phyloP scores from a whole-genome alignment of 1,140 invertebrate genomes.

The Rhagoletis pomonella region DNA sequence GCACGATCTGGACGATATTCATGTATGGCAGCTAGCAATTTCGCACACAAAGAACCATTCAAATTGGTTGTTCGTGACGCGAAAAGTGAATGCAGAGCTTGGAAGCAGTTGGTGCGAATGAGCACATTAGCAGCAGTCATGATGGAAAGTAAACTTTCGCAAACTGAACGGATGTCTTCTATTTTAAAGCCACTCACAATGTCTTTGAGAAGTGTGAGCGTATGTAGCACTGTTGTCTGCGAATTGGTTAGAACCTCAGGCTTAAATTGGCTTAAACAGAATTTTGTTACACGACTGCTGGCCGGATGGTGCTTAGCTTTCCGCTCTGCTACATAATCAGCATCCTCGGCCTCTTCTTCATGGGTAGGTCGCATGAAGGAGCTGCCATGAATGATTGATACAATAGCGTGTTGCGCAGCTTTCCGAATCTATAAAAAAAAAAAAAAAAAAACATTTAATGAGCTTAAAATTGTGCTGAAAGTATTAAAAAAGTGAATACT shows the following conservation, averaged over 20 bases:
- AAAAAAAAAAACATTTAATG: slow-evolving; percentile 66
- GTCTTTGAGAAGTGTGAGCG: slow-evolving; percentile 86
- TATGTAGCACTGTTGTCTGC: slow-evolving; percentile 85
- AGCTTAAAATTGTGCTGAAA: slow-evolving; percentile 45
- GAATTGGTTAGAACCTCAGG: slow-evolving; percentile 76
- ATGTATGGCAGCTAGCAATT: slow-evolving; percentile 86
- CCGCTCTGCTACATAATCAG: slow-evolving; percentile 61
- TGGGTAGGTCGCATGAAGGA: slow-evolving; percentile 76
- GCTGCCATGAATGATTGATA: slow-evolving; percentile 82
- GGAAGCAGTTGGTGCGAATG: slow-evolving; percentile 86
- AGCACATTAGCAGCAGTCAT: slow-evolving; percentile 90
- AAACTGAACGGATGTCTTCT: slow-evolving; percentile 83
- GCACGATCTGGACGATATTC: slow-evolving; percentile 86
- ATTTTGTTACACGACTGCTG: slow-evolving; percentile 82
- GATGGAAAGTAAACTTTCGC: slow-evolving; percentile 86
- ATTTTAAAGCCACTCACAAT: slow-evolving; percentile 84
- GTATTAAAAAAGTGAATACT: slow-evolving; percentile 64
- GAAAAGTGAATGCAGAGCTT: slow-evolving; percentile 87
- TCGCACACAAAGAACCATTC: slow-evolving; percentile 81
- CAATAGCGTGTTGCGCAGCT: slow-evolving; percentile 87
- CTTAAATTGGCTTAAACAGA: slow-evolving; percentile 84
- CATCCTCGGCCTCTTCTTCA: slow-evolving; percentile 60
- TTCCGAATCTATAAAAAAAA: slow-evolving; percentile 81
- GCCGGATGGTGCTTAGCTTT: slow-evolving; percentile 80
- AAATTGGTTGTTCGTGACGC: slow-evolving; percentile 76